phyloP scores from a whole-genome alignment of 2,113 vertebrate genomes.

The Bothrops jararaca region DNA sequence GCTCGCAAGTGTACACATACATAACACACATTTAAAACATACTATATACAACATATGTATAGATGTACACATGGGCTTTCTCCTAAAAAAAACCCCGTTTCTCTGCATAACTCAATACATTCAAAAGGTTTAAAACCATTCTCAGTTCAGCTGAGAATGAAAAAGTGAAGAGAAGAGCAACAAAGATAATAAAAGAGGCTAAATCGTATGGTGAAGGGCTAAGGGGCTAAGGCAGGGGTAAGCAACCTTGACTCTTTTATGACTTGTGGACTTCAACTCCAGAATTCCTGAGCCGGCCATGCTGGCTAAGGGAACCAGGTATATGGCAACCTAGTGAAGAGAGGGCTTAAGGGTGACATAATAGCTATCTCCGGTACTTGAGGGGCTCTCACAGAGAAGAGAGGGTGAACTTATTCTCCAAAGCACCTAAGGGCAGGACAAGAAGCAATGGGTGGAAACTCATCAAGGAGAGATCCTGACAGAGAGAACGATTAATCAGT shows the following conservation, averaged over 20 bases:
- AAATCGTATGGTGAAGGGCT: not conserved
- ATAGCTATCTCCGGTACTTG: not conserved
- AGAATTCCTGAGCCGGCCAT: too few relatives aligned
- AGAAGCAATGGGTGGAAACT: not conserved
- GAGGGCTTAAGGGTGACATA: not conserved
- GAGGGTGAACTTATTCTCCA: not conserved
- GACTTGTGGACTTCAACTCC: too few relatives aligned
- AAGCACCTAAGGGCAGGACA: not conserved
- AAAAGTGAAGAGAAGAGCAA: not conserved
- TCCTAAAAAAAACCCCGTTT: not conserved
- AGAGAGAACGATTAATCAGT: not conserved
- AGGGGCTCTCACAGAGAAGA: not conserved
- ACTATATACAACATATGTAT: too few relatives aligned
- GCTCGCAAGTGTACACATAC: too few relatives aligned
- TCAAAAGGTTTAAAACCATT: conserved; percentile 6
- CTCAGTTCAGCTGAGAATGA: not conserved
- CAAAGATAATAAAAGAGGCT: not conserved
- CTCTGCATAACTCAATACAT: not conserved
- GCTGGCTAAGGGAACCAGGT: not conserved
- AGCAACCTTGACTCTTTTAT: too few relatives aligned
- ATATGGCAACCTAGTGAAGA: not conserved
- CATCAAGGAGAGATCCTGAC: not conserved
- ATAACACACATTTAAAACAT: too few relatives aligned
- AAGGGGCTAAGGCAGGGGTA: not conserved
- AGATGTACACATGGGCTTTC: not conserved